phyloP scores from a whole-genome alignment of 2,888 invertebrate genomes.

The Bombyx huttoni region DNA sequence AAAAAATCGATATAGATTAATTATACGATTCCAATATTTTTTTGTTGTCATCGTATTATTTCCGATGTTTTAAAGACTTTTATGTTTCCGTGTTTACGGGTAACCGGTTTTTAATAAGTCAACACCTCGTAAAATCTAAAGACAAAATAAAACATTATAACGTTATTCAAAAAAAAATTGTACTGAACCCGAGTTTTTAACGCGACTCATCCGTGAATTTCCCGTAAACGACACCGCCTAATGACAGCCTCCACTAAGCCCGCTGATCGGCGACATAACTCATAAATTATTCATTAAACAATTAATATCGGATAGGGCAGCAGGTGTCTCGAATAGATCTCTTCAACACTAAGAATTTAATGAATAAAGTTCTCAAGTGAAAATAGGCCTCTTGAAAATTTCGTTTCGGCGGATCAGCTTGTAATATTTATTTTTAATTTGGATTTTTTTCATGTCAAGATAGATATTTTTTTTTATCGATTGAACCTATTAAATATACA shows the following conservation, averaged over 20 bases:
- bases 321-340: slow-evolving; percentile 23
- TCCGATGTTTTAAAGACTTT: too few species aligned
- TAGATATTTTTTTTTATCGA: too few species aligned
- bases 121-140: too few species aligned
- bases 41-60: too few species aligned
- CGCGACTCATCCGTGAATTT: slow-evolving; percentile 1
- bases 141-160: not conserved
- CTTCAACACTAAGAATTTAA: slow-evolving; percentile 25
- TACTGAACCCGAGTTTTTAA: slow-evolving; percentile 3
- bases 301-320: slow-evolving; percentile 26
- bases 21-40: too few species aligned
- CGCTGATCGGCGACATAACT: slow-evolving; percentile 37
- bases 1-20: too few species aligned
- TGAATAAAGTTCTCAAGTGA: slow-evolving; percentile 30
- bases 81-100: too few species aligned
- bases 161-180: too few species aligned
- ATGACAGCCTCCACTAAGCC: slow-evolving; percentile 50
- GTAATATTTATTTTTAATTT: not conserved
- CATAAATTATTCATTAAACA: slow-evolving; percentile 49
- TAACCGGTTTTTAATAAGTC: too few species aligned
- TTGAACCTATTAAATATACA: too few species aligned
- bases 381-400: slow-evolving; percentile 6
- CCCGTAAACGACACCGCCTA: slow-evolving; percentile 20
- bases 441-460: not conserved
- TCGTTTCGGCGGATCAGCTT: not conserved